Base-by-base conservation (phyloP, 2,888 invertebrate genomes). In the Psylliodes chrysocephalus region DNA sequence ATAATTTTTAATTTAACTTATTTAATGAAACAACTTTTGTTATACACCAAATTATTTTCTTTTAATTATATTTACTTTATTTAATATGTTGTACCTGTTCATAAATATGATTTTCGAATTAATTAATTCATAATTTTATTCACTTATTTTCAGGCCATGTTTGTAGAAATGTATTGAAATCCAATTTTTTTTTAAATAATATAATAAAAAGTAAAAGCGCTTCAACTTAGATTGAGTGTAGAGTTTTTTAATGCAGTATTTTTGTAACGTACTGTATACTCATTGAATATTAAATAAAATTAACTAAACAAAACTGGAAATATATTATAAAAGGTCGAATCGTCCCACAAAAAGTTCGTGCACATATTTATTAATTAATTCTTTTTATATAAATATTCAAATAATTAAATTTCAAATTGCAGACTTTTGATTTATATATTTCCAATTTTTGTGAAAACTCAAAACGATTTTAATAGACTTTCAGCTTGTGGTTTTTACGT, bases 401-500 rank as follows among this genome's bases (percentile, higher is more conserved):
- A n/a, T n/a, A n/a, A n/a, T n/a, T n/a, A n/a, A n/a, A n/a, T n/a
- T n/a, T n/a, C n/a, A 33, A n/a, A 17, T n/a, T 22, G 22, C 6
- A 22, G 22, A 22, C 22, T 6, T 22, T 22, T 22, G 2, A 2
- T 22, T 22, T 22, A 22, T 22, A 52, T 28, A 54, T 5, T 35
- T 14, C 1, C 3, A 8, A 33, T 19, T 19, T 52, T 52, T 35
- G 17, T 10, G 22, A 18, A 35, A 18, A 42, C 22, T 38, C 10
- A 8, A 47, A 35, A 57, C 19, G n/a, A 38, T 49, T 49, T 15
- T 59, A 25, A 59, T 57, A 47, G 57, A 47, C 35, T 15, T 57
- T 40, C 19, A 17, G 59, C 59, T 57, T 49, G 40, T 12, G 19
- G 25, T 18, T 49, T 40, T 49, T 49, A 28, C 15, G 22, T 33